These are phyloP conservation scores for Conchocele bisecta DNA, from an alignment of 2,888 invertebrate genomes.

Conservation along the genomic window DNA sequence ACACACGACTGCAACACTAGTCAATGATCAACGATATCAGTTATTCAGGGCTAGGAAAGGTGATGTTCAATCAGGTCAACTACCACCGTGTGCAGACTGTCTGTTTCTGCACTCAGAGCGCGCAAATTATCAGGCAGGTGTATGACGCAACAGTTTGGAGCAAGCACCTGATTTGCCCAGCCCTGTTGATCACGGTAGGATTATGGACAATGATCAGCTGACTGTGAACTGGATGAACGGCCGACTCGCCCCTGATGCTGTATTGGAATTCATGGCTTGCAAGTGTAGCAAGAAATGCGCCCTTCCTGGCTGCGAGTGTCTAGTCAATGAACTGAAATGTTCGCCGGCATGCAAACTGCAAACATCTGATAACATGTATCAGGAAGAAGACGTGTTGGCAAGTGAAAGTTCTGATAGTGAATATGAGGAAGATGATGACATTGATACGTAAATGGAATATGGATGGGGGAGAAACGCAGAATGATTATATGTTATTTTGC, in stretches of 20 bases:
- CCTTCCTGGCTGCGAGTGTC: neutral
- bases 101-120: slow-evolving; percentile 21
- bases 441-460: no score
- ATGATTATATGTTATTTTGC: no score
- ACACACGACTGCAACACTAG: neutral
- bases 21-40: slow-evolving; percentile 42
- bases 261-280: neutral
- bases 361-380: no score
- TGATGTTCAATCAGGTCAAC: slow-evolving; percentile 23
- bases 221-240: slow-evolving; percentile 27
- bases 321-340: neutral
- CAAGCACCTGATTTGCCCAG: slow-evolving; percentile 4
- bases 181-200: slow-evolving; percentile 26
- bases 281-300: neutral
- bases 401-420: no score
- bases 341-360: no score
- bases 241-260: neutral
- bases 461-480: no score
- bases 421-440: no score
- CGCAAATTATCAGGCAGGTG: slow-evolving; percentile 57
- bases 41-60: slow-evolving; percentile 41
- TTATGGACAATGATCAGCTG: neutral
- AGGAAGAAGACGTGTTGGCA: no score
- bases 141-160: slow-evolving; percentile 35
- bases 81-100: slow-evolving; percentile 41